Evolutionary conservation across 2,888 invertebrate genomes (phyloP), one percentile per base, ranked within the genome.

Genomic region (Andrena flavipes): DNA sequence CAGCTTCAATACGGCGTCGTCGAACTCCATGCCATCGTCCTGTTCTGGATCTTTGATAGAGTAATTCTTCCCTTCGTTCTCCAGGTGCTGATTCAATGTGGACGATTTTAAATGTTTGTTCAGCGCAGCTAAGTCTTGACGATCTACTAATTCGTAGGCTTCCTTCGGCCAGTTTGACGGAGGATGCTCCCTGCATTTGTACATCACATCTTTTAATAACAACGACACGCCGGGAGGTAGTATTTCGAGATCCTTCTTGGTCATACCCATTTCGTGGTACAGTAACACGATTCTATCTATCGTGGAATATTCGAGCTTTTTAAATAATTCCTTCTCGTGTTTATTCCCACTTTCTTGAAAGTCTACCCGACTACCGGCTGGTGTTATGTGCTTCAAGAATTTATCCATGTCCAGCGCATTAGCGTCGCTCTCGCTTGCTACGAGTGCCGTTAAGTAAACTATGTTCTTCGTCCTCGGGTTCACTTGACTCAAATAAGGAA

Each of bases 381-480:
- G 94, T 54, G 93, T 87, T 51, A 94, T 89, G n/a, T 91, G 75
- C 65, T 91, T 92, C 3, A 93, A 85, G 69, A 91, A 93, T 72
- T 80, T 88, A 7, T 93, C 91, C 65, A 93, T 87, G 70, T 93
- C 91, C 4, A 93, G 33, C 1, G 80, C 20, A 3, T 87, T 59
- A 10, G 80, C 81, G 59, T 87, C 72, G 16, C 84, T 86, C 68
- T 92, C 93, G 51, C 91, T 89, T 8, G 91, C 90, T 30, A 93
- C 85, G 49, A 93, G 80, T 35, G 89, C 87, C 86, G 95, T 94
- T 91, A 98, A 96, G 94, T 97, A 97, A 77, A 98, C 95, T 68
- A 98, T 94, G 94, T 97, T 96, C 84, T 95, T 96, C 2, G 97
- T 97, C 89, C 95, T 95, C 49, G 95, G 95, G 94, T 98, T 98